phyloP scores from a whole-genome alignment of 2,888 invertebrate species.

The Protophormia terraenovae region DNA sequence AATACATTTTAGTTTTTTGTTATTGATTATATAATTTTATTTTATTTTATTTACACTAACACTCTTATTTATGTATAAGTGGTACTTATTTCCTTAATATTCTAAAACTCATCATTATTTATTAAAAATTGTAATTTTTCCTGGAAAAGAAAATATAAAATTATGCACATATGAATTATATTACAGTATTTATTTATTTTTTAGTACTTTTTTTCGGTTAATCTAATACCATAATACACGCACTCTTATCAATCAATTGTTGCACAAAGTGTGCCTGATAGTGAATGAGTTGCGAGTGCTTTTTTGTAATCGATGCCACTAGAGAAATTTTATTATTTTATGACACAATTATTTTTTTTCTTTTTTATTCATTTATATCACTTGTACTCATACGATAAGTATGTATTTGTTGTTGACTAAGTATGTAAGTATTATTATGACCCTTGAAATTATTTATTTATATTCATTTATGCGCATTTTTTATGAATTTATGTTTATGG shows the following conservation, averaged over 20 bases:
- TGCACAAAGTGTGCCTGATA: neutral
- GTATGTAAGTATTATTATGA: too few species aligned
- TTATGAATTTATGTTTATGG: slow-evolving; percentile 35
- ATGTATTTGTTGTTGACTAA: neutral
- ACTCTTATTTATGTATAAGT: neutral
- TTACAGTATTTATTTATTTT: neutral
- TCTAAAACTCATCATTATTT: neutral
- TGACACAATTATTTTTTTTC: slow-evolving; percentile 15
- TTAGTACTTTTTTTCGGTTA: neutral
- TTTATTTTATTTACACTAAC: neutral
- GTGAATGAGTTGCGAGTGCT: neutral
- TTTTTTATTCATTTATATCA: neutral
- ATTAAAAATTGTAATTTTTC: neutral
- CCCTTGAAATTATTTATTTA: slow-evolving; percentile 58
- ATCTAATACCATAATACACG: slow-evolving; percentile 11
- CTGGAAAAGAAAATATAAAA: neutral
- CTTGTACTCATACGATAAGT: neutral
- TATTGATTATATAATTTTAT: too few species aligned
- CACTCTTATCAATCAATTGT: slow-evolving; percentile 20
- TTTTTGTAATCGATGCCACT: slow-evolving; percentile 52
- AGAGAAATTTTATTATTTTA: slow-evolving; percentile 37
- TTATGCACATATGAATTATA: slow-evolving; percentile 24
- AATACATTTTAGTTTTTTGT: too few species aligned
- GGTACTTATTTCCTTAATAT: neutral
- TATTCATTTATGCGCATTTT: slow-evolving; percentile 60